Evolutionary conservation across 2,888 invertebrate genomes (phyloP).

Genomic region (Anticlea derivata): DNA sequence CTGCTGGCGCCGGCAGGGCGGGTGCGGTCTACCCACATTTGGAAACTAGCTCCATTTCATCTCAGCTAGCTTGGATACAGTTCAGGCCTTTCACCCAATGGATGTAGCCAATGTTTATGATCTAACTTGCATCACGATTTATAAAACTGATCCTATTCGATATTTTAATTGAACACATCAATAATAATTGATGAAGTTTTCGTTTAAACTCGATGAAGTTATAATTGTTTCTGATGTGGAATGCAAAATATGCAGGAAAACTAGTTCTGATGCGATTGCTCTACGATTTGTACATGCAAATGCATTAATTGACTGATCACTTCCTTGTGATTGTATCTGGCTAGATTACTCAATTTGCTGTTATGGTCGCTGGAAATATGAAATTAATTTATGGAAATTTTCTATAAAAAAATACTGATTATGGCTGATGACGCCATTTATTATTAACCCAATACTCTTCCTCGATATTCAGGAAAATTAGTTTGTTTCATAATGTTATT

Average conservation of each 20-base stretch:
- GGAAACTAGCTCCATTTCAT: slow-evolving; percentile 48
- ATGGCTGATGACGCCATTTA: background rate
- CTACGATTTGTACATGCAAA: slow-evolving; percentile 22
- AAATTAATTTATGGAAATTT: too few relatives aligned
- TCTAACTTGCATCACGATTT: slow-evolving; percentile 3
- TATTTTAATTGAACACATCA: too few relatives aligned
- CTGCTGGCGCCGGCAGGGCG: slow-evolving; percentile 58
- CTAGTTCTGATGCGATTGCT: slow-evolving; percentile 25
- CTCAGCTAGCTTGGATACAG: slow-evolving; percentile 38
- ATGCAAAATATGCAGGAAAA: slow-evolving; percentile 30
- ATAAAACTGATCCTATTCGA: background rate
- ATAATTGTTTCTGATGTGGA: slow-evolving; percentile 23
- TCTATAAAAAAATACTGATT: background rate
- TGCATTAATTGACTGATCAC: slow-evolving; percentile 14
- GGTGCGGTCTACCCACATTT: slow-evolving; percentile 58
- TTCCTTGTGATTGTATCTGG: slow-evolving; percentile 11
- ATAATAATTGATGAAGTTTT: too few relatives aligned
- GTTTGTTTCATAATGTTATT: background rate
- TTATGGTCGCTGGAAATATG: slow-evolving; percentile 37
- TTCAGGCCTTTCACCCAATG: slow-evolving; percentile 37
- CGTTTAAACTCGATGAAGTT: too few relatives aligned
- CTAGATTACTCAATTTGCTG: slow-evolving; percentile 5
- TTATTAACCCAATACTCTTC: background rate
- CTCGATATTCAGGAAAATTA: background rate
- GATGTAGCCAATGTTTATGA: slow-evolving; percentile 14